Percentiles rank a stretch among this genome's conserved stretches.
phyloP scores from a whole-genome alignment of 2,888 invertebrate species.

The Gonocerus acuteangulatus region DNA sequence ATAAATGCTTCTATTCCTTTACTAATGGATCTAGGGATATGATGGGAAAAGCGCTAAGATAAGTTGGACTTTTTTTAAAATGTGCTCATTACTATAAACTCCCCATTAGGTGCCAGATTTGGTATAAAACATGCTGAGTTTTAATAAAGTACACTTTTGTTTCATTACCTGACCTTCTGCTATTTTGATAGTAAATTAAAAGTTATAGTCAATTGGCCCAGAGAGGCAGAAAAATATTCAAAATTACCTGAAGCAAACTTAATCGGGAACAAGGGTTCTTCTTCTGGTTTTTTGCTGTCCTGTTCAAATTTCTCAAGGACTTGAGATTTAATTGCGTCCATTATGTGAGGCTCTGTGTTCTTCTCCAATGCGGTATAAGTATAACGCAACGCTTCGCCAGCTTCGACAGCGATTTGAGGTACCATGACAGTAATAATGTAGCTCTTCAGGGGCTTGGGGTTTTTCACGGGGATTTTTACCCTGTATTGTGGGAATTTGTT shows the following conservation, averaged over 20 bases:
- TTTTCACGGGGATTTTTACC: not conserved
- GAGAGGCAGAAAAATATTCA: too few species aligned
- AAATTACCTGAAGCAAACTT: not conserved
- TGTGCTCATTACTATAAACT: too few species aligned
- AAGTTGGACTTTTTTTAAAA: too few species aligned
- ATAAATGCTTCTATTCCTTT: too few species aligned
- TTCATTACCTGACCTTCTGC: too few species aligned
- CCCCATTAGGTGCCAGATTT: too few species aligned
- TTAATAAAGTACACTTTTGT: too few species aligned
- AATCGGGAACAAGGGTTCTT: not conserved
- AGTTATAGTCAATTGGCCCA: too few species aligned
- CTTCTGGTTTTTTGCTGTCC: not conserved
- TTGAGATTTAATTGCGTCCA: not conserved
- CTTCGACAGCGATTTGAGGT: not conserved
- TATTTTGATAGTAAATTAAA: too few species aligned
- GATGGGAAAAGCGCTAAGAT: too few species aligned
- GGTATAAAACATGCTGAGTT: too few species aligned
- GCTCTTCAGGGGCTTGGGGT: not conserved
- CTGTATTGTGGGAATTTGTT: conserved; percentile 3
- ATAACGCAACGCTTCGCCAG: conserved; percentile 4
- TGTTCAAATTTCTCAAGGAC: not conserved
- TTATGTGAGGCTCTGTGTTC: not conserved
- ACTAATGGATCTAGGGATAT: too few species aligned
- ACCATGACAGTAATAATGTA: not conserved
- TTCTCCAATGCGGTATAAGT: not conserved